These are phyloP conservation scores for Erebia aethiops DNA, from an alignment of 2,888 invertebrate species.

Conservation along the genomic window DNA sequence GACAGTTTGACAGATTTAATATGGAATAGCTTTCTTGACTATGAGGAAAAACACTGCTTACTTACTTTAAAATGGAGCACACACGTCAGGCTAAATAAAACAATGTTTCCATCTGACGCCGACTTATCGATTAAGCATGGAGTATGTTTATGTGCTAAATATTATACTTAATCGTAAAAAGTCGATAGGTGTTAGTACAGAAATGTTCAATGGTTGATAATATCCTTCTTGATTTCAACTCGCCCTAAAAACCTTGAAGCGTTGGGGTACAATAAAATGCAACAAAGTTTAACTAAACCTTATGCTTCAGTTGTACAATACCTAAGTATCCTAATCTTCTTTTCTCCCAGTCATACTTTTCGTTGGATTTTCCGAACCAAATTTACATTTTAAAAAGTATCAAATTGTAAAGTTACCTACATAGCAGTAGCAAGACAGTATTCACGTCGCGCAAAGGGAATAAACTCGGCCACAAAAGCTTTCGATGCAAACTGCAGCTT, in stretches of 20 bases:
- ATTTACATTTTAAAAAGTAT: conserved; percentile 19
- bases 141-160: no score
- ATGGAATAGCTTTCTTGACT: no score
- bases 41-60: no score
- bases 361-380: background rate
- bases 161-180: no score
- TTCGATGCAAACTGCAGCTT: conserved; percentile 34
- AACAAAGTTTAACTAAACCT: background rate
- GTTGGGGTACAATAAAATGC: background rate
- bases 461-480: conserved; percentile 32
- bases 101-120: no score
- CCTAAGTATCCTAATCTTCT: background rate
- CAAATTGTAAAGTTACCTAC: conserved; percentile 18
- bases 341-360: background rate
- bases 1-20: no score
- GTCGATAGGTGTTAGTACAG: background rate
- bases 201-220: background rate
- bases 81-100: no score
- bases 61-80: no score
- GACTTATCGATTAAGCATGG: no score
- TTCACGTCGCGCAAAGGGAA: conserved; percentile 17
- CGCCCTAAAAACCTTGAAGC: background rate
- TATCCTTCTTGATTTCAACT: background rate
- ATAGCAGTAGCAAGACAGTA: conserved; percentile 14
- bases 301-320: background rate